Evolutionary conservation across 2,113 vertebrate species (phyloP), one percentile per base, ranked within the genome.

Genomic region (Seriola dumerili): DNA sequence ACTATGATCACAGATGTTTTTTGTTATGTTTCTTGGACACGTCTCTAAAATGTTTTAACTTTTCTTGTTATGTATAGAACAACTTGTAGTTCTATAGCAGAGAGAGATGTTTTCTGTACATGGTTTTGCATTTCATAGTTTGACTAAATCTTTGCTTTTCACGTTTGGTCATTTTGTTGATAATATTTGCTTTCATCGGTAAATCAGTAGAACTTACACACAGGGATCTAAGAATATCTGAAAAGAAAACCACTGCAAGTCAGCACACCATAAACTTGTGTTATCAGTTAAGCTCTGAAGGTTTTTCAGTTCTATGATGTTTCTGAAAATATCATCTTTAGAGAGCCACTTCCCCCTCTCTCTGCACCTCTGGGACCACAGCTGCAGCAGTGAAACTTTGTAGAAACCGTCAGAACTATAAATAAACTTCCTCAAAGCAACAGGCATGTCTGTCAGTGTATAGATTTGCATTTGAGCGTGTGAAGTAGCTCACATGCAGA

Each of bases 321-420:
- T 73, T 76, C 78, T 82, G 66, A 85, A 76, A 4, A 21, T 76
- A 4, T 57, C 46, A 54, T 78, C 3, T 65, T 54, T 64, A 52
- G 55, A 81, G 55, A 78, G 0, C 50, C 44, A 48, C 73, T n/a
- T 78, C 74, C 25, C 55, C 3, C 5, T 69, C 1, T n/a, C 25
- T 55, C 32, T 55, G 52, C 46, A n/a, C 78, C 42, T 50, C 23
- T 57, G 81, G 71, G 86, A 86, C 21, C 58, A 79, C 85, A 90
- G 64, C 59, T 88, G 89, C 9, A n/a, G 5, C 25, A 29, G 66
- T 32, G 57, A 72, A 88, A 80, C 80, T 77, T n/a, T 57, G 55
- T 63, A 52, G 55, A 79, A 88, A 85, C 76, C 0, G 32, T 54
- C 64, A 83, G 25, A 77, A 64, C 61, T 63, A 14, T 4, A 69